Evolutionary conservation across 2,888 invertebrate species (phyloP), one percentile per base, ranked within the genome.

Genomic region (Cybosia mesomella): DNA sequence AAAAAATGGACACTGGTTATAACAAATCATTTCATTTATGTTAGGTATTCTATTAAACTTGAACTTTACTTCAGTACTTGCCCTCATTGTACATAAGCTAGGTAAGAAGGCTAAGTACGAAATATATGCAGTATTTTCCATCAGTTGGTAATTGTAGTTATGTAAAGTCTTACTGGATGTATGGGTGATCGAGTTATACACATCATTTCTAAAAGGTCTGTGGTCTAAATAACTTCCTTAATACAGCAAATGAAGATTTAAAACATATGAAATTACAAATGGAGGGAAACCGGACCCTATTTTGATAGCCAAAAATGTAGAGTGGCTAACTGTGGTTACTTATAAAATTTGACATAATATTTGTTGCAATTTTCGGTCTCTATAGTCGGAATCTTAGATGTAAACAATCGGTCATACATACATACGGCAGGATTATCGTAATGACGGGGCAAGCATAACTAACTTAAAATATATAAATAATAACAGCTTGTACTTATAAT

Each of bases 401-500:
- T 3, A 21, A 60, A 53, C 53, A 53, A 61, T 57, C 68, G 67
- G 71, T 74, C 67, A 67, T 54, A 58, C 43, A 49, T 61, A 61
- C 66, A 65, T 32, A 60, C 58, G 62, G 39, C 66, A 65, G 32
- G 39, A 66, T 68, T 70, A 72, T 69, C 64, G 78, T 80, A 79
- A 80, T 83, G 79, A 80, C 72, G 72, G n/a, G 76, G 78, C 77
- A 81, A 84, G 82, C 78, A 81, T 80, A 77, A 80, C 77, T 79
- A 81, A 84, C 83, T 80, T 81, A 80, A 81, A 75, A 68, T 75
- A 80, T 79, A 84, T 81, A 68, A 80, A 78, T 83, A 83, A 83
- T 87, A 91, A 90, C 88, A 90, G 87, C 85, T 93, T 93, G 93
- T 93, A 93, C 93, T 93, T 92, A 91, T 86, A 22, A 68, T 58